A percentile compares a stretch with the other conserved stretches of the same genome.
Evolutionary conservation across 2,113 vertebrate genomes (phyloP).

Genomic region (Bubo blakistoni): DNA sequence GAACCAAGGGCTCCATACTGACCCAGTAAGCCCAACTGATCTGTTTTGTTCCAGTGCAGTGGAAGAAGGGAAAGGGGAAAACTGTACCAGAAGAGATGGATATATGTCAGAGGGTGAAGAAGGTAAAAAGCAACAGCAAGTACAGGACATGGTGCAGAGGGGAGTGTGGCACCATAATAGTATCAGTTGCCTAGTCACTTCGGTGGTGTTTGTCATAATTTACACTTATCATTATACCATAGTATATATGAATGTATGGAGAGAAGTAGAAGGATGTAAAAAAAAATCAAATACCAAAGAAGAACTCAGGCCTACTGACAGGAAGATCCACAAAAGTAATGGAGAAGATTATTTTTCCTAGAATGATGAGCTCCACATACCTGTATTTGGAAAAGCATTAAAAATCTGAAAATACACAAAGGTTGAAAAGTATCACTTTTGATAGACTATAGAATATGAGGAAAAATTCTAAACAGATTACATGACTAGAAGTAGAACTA

Average conservation of each 20-base stretch:
- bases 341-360: not conserved
- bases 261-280: not conserved
- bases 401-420: not conserved
- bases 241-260: not conserved
- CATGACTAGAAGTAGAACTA: not conserved
- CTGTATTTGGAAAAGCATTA: not conserved
- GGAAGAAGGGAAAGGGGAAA: not conserved
- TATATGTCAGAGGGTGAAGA: not conserved
- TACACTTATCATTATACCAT: not conserved
- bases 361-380: not conserved
- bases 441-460: not conserved
- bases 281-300: not conserved
- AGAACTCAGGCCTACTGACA: not conserved
- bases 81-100: not conserved
- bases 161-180: not conserved
- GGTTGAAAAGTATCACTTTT: not conserved
- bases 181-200: not conserved
- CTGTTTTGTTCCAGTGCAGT: not conserved
- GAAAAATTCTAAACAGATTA: not conserved
- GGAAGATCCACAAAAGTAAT: not conserved
- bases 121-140: not conserved
- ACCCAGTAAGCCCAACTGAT: not conserved
- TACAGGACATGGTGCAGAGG: not conserved
- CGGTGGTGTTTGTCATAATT: not conserved
- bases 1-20: not conserved